These are phyloP conservation scores for Mechanitis messenoides DNA, from an alignment of 2,888 invertebrate species.

Conservation along the genomic window DNA sequence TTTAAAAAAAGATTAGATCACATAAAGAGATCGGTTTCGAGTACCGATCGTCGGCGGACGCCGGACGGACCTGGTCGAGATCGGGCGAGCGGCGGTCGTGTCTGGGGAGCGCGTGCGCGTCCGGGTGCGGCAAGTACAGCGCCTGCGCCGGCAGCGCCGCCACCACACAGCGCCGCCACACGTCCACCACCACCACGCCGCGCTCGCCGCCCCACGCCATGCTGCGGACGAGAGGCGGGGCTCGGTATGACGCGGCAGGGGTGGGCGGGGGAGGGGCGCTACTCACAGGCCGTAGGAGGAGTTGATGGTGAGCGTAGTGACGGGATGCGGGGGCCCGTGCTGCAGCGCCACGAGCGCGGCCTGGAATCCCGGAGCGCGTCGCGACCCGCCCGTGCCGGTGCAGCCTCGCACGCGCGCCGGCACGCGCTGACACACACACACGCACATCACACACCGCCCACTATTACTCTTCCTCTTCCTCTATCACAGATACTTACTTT, in stretches of 20 bases:
- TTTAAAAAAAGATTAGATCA: not conserved
- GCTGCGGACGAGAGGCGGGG: conserved; percentile 70
- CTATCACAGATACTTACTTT: conserved; percentile 36
- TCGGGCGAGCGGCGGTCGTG: conserved; percentile 86
- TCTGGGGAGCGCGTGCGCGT: conserved; percentile 82
- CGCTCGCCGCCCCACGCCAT: conserved; percentile 98
- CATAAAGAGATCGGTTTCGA: no score
- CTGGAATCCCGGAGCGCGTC: conserved; percentile 97
- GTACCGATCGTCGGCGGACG: not conserved
- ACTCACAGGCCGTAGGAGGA: conserved; percentile 98
- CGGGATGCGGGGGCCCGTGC: conserved; percentile 88
- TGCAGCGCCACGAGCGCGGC: conserved; percentile 96
- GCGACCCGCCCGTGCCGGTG: conserved; percentile 68
- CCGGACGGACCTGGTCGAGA: conserved; percentile 86
- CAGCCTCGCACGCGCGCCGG: conserved; percentile 55
- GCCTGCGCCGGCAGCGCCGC: conserved; percentile 93
- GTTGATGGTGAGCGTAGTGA: conserved; percentile 94
- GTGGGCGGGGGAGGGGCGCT: not conserved
- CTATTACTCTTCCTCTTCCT: no score
- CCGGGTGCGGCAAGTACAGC: conserved; percentile 91
- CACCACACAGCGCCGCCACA: conserved; percentile 92
- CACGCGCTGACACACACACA: no score
- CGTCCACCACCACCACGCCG: conserved; percentile 96
- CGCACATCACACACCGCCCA: no score
- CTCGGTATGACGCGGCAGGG: not conserved